Evolutionary conservation across 2,113 vertebrate species (phyloP), one percentile per base, ranked within the genome.

Genomic region (Bubo bubo): DNA sequence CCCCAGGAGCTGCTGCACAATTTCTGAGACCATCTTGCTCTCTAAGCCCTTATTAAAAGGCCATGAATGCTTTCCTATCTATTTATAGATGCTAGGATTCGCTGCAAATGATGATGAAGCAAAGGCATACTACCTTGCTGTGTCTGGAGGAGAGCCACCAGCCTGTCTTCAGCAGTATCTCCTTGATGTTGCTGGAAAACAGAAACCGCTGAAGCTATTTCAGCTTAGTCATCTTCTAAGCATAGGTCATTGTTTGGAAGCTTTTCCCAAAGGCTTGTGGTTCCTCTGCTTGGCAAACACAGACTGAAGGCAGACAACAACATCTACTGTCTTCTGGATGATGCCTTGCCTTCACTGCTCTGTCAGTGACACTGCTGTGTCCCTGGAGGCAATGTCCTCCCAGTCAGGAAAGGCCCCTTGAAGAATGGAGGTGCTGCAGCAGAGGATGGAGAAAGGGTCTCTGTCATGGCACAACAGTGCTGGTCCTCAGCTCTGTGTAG

Each of bases 191-290:
- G 53, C 87, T 89, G 76, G 55, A 73, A 62, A 89, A 74, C 63
- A 84, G 49, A 76, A 95, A 84, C 55, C 22, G 4, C 87, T 64
- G 60, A 64, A 71, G 37, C 76, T 77, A 4, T 43, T 93, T 90
- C 90, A 95, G 70, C 84, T 89, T 19, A 73, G 84, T 86, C 80
- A 93, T 91, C 68, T 52, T 75, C 80, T 72, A 21, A 73, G 73
- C 72, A 47, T 39, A 79, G 89, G 58, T 49, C 72, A 62, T 15
- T 34, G 76, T 19, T 27, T 58, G 84, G 84, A 49, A 70, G 72
- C 30, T 88, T 71, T 71, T 59, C 60, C 70, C 32, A 76, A 71
- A 79, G 80, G 62, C 50, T 79, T 28, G 47, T 79, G 72, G 41
- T 27, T 89, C 76, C 66, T 64, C 39, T 53, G 35, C 81, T 90